Evolutionary conservation across 2,113 vertebrate species (phyloP), one percentile per base, ranked within the genome.

Genomic region (Petromus typicus): DNA sequence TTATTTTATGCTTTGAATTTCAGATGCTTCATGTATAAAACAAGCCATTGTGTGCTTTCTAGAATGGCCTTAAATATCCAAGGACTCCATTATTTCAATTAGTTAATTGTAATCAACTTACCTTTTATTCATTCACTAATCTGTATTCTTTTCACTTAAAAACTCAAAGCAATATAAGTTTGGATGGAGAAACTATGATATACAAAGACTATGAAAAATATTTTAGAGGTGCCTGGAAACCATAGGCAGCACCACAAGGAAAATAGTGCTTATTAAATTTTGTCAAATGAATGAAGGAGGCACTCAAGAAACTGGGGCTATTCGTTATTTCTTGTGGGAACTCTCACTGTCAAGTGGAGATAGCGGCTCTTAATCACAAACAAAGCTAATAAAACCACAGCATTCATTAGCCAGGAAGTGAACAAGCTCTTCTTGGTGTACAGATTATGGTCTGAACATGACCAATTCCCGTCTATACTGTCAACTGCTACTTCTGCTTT

Each of bases 281-380:
- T 86, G 71, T 48, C 61, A 87, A 90, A 59, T 93, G 93, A 95
- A 84, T 23, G 96, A 97, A 97, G 94, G 88, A 97, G 96, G 95
- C 85, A 92, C 92, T 98, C 92, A 93, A 97, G 96, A 95, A 98
- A 90, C 92, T 97, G 97, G 93, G 96, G 93, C 96, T 95, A 96
- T 96, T 95, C 92, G 96, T 98, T 98, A 95, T 98, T 98, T 98
- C 98, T 99, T 99, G 98, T 97, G 98, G 98, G 98, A 98, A 98
- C 97, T 98, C 89, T 85, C 98, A 98, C 99, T 99, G 98, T 20
- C 96, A 98, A 91, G 98, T 97, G 97, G 98, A 99, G 99, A 99
- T 99, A 99, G 98, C 98, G 98, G 96, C 96, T 96, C 92, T 96
- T 98, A 98, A 98, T 98, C 76, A 0, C 97, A 98, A 98, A 97